These are phyloP conservation scores for Trypoxylus dichotomus DNA, from an alignment of 1,140 invertebrate genomes.

Conservation along the genomic window DNA sequence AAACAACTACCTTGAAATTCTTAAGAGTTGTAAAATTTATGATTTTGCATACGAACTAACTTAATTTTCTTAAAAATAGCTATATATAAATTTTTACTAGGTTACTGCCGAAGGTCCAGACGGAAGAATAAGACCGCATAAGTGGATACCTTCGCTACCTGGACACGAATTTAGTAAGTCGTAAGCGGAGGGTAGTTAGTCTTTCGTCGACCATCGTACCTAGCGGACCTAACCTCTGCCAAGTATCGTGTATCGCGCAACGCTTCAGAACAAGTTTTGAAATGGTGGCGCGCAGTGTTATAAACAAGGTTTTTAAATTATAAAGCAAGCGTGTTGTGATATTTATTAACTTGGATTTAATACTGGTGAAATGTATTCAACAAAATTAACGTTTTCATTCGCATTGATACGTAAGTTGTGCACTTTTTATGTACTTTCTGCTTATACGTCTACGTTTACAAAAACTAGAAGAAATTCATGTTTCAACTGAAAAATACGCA, in stretches of 20 bases:
- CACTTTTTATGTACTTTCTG: background rate
- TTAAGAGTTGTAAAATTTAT: too few species aligned
- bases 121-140: background rate
- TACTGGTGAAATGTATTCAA: background rate
- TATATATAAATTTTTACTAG: background rate
- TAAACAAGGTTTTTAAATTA: slow-evolving; percentile 17
- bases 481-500: too few species aligned
- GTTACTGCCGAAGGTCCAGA: background rate
- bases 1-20: too few species aligned
- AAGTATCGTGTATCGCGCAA: background rate
- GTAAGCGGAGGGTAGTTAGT: background rate
- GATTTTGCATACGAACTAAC: background rate
- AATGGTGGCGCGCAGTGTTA: background rate
- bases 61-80: background rate
- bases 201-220: background rate
- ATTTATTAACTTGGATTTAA: background rate
- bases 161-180: background rate
- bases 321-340: slow-evolving; percentile 6
- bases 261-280: background rate
- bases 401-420: background rate
- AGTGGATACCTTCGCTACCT: background rate
- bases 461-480: too few species aligned
- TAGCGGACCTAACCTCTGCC: background rate
- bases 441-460: too few species aligned
- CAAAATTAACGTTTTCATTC: background rate